Conservation (phyloP, 1,140 invertebrate genomes). For the Neodiprion lecontei region DNA sequence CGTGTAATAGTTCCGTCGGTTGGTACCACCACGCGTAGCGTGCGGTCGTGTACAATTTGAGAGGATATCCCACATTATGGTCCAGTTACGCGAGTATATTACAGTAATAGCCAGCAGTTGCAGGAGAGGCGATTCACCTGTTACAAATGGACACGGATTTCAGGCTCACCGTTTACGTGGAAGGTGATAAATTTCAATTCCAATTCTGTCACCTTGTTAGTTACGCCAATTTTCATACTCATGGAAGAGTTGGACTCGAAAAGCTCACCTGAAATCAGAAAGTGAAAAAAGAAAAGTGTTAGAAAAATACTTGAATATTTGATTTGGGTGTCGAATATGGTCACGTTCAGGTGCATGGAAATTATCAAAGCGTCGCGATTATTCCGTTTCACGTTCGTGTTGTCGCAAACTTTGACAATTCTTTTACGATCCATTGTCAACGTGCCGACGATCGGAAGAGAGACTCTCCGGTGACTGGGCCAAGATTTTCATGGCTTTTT, state of each 20-base stretch:
- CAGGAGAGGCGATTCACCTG: neutral
- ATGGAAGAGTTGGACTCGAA: neutral
- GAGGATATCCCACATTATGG: slow-evolving; percentile 4
- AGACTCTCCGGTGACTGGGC: neutral
- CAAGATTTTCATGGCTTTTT: neutral
- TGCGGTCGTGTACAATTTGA: slow-evolving; percentile 7
- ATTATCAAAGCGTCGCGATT: too few species aligned
- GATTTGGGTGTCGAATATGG: too few species aligned
- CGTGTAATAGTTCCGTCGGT: neutral
- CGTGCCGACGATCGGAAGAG: neutral
- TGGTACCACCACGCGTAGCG: neutral
- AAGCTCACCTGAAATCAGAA: slow-evolving; percentile 5
- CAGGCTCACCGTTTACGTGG: neutral
- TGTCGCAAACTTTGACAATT: neutral
- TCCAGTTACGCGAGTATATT: neutral
- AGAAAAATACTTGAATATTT: neutral
- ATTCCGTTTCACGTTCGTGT: neutral
- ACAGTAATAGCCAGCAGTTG: neutral
- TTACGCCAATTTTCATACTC: neutral
- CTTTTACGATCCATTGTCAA: neutral
- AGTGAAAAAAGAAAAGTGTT: neutral
- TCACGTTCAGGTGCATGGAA: too few species aligned
- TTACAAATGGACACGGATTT: neutral
- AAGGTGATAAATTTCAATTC: too few species aligned
- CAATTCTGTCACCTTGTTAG: too few species aligned